These are phyloP conservation scores for Poliocrania exsul DNA, from an alignment of 2,797 vertebrate genomes.

Conservation along the genomic window DNA sequence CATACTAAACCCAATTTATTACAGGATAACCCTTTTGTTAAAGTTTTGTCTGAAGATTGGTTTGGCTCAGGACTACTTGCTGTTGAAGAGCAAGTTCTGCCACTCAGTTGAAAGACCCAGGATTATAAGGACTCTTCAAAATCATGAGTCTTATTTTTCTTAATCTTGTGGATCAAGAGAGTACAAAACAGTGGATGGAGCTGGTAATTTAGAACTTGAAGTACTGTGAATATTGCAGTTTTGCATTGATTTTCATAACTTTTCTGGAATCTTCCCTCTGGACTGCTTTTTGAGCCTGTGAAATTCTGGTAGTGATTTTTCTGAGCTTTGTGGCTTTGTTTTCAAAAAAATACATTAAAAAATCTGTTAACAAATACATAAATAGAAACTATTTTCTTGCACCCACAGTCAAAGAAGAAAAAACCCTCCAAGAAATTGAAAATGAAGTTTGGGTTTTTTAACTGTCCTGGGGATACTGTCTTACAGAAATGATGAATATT, in stretches of 20 bases:
- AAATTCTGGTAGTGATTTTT: not conserved
- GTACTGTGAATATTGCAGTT: not conserved
- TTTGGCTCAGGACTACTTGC: not conserved
- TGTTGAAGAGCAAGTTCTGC: not conserved
- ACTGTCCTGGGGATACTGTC: not conserved
- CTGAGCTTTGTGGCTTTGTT: not conserved
- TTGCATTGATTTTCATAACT: slow-evolving; percentile 8
- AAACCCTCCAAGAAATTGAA: not conserved
- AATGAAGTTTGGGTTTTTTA: not conserved
- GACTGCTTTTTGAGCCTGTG: not conserved
- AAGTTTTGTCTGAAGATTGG: not conserved
- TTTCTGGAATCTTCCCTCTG: not conserved
- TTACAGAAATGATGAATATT: not conserved
- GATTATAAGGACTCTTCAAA: not conserved
- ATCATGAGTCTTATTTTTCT: not conserved
- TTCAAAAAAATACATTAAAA: not conserved
- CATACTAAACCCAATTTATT: not conserved
- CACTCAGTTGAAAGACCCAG: not conserved
- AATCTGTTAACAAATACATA: not conserved
- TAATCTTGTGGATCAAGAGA: not conserved
- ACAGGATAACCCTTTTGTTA: not conserved
- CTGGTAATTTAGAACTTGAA: not conserved
- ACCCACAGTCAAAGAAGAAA: not conserved
- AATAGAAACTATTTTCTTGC: not conserved
- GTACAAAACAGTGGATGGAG: not conserved